Evolutionary conservation across 2,113 vertebrate genomes (phyloP).

Genomic region (Istiophorus platypterus): DNA sequence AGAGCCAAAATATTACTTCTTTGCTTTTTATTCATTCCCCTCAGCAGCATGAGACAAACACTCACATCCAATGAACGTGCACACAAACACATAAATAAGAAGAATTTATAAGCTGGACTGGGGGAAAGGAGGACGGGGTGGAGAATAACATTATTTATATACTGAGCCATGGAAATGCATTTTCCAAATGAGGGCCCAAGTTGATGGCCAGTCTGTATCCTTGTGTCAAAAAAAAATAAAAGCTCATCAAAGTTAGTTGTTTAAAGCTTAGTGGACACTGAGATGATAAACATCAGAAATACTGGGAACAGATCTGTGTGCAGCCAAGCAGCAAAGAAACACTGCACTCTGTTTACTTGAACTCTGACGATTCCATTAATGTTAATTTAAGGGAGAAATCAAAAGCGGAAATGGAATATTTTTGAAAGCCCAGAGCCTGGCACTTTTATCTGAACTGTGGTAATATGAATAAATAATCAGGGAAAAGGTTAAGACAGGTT

Average conservation of each 20-base stretch:
- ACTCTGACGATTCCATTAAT: conserved; percentile 68
- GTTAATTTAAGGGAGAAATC: conserved; percentile 63
- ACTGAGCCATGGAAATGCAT: conserved; percentile 51
- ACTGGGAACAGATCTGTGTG: conserved; percentile 16
- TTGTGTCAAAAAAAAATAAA: neutral
- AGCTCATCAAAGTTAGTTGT: conserved; percentile 33
- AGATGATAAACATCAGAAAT: conserved; percentile 33
- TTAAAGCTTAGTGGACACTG: conserved; percentile 6
- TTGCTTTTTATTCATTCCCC: conserved; percentile 32
- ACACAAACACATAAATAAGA: conserved; percentile 37
- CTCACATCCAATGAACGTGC: neutral
- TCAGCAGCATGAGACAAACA: conserved; percentile 27
- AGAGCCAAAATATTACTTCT: conserved; percentile 21
- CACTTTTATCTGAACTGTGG: conserved; percentile 54
- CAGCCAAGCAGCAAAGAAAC: conserved; percentile 20
- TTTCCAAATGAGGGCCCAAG: conserved; percentile 49
- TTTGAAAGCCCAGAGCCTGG: conserved; percentile 43
- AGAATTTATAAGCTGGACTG: conserved; percentile 38
- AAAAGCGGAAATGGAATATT: conserved; percentile 68
- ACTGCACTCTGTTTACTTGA: conserved; percentile 64
- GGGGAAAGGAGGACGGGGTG: neutral
- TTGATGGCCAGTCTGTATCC: conserved; percentile 5
- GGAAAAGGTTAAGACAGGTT: conserved; percentile 50
- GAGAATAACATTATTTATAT: conserved; percentile 64
- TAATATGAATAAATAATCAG: conserved; percentile 55